phyloP scores from a whole-genome alignment of 2,888 invertebrate genomes.

The Apodemia hepburni region DNA sequence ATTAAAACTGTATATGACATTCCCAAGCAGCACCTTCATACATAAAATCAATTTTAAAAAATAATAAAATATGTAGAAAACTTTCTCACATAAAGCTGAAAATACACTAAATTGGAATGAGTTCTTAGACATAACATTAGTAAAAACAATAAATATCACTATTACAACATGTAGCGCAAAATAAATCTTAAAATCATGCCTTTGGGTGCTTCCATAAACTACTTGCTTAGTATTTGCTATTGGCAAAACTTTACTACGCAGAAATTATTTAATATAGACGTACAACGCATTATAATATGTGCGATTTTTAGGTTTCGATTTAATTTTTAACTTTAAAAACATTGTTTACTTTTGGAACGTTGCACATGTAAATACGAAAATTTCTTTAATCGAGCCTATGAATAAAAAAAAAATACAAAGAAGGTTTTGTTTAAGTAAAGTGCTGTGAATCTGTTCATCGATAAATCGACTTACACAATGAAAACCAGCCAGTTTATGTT shows the following conservation, averaged over 20 bases:
- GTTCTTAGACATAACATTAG: conserved; percentile 57
- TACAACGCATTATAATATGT: too few relatives aligned
- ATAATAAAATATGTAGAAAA: conserved; percentile 55
- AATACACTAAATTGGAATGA: conserved; percentile 73
- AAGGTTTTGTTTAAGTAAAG: neutral
- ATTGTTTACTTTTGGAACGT: too few relatives aligned
- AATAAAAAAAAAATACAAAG: neutral
- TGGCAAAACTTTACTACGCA: too few relatives aligned
- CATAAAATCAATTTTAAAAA: conserved; percentile 48
- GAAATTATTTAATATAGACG: too few relatives aligned
- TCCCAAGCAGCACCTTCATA: conserved; percentile 63
- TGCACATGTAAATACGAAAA: too few relatives aligned
- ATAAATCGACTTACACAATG: neutral
- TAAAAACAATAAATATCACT: conserved; percentile 39
- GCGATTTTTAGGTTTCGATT: too few relatives aligned
- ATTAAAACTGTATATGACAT: conserved; percentile 46
- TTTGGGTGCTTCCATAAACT: conserved; percentile 11
- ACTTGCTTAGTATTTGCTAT: too few relatives aligned
- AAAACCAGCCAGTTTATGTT: conserved; percentile 25
- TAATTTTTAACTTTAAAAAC: too few relatives aligned
- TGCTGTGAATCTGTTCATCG: neutral
- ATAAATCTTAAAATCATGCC: conserved; percentile 35
- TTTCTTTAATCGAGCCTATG: too few relatives aligned
- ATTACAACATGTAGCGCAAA: conserved; percentile 32
- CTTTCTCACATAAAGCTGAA: conserved; percentile 65